A percentile compares a stretch with the other conserved stretches of the same genome.
phyloP scores from a whole-genome alignment of 2,797 vertebrate genomes.

The Chelidonichthys spinosus region DNA sequence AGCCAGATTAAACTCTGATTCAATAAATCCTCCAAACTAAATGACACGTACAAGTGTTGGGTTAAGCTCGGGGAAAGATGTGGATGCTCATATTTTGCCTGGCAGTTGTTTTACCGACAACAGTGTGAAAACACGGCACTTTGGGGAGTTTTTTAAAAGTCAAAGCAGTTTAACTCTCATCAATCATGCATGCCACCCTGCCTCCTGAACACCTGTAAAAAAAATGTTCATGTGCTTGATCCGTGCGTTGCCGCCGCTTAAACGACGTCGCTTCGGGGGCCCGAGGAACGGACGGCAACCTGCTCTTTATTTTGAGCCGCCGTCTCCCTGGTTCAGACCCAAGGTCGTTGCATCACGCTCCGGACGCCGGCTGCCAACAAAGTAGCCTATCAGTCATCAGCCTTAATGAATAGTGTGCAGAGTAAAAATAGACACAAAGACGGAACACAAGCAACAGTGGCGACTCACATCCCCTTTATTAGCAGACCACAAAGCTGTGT shows the following conservation, averaged over 20 bases:
- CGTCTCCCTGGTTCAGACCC: slow-evolving; percentile 68
- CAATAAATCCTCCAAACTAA: neutral
- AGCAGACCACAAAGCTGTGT: slow-evolving; percentile 65
- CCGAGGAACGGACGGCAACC: slow-evolving; percentile 39
- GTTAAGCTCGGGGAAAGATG: neutral
- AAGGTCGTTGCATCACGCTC: slow-evolving; percentile 79
- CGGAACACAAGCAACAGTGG: slow-evolving; percentile 65
- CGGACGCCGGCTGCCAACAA: slow-evolving; percentile 75
- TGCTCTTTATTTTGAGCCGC: slow-evolving; percentile 78
- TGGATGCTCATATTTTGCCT: slow-evolving; percentile 10
- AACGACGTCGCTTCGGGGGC: slow-evolving; percentile 47
- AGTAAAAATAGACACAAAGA: slow-evolving; percentile 81
- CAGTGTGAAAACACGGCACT: slow-evolving; percentile 23
- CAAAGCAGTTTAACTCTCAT: slow-evolving; percentile 56
- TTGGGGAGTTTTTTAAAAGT: slow-evolving; percentile 52
- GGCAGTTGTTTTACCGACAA: slow-evolving; percentile 21
- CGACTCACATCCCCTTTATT: slow-evolving; percentile 60
- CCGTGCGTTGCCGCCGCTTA: slow-evolving; percentile 39
- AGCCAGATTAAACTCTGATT: neutral
- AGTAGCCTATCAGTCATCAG: slow-evolving; percentile 81
- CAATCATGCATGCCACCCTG: slow-evolving; percentile 33
- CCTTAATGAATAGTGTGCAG: slow-evolving; percentile 76
- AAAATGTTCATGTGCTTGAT: slow-evolving; percentile 34
- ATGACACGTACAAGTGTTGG: neutral
- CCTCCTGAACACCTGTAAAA: slow-evolving; percentile 50